These are phyloP conservation scores for Drosophila nigritarsus DNA, from an alignment of 2,888 invertebrate genomes.

Conservation along the genomic window DNA sequence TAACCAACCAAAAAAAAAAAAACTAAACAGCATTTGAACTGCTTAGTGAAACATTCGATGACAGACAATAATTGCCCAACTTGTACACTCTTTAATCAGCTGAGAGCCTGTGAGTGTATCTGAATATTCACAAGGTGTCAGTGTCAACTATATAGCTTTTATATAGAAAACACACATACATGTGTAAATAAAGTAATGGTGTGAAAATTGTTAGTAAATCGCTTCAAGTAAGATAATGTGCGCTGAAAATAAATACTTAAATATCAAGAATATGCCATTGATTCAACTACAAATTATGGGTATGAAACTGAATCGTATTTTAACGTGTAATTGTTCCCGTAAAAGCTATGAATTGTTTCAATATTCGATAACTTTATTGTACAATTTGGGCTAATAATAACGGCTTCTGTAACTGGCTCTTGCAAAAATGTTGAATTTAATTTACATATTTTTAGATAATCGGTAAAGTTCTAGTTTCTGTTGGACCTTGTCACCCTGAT, in stretches of 20 bases:
- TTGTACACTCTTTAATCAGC: conserved; percentile 14
- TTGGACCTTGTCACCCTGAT: too few species aligned
- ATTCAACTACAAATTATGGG: not conserved
- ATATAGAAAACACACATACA: not conserved
- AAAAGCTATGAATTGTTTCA: not conserved
- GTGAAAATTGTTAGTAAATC: not conserved
- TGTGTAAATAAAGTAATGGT: not conserved
- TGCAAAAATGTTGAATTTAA: not conserved
- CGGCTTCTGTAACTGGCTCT: not conserved
- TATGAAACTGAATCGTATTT: not conserved
- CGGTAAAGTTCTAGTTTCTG: not conserved
- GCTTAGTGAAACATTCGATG: conserved; percentile 25
- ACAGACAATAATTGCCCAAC: conserved; percentile 45
- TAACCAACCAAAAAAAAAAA: not conserved
- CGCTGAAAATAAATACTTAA: not conserved
- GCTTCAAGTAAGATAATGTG: too few species aligned
- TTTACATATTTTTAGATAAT: not conserved
- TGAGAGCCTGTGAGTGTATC: not conserved
- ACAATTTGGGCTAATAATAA: not conserved
- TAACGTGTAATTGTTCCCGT: too few species aligned
- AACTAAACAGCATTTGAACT: not conserved
- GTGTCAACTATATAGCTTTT: too few species aligned
- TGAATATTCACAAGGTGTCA: not conserved
- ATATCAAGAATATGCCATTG: not conserved
- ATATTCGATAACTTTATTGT: not conserved